A percentile compares a stretch with the other conserved stretches of the same genome.
Evolutionary conservation across 2,797 vertebrate species (phyloP).

Genomic region (Smutsia gigantea): DNA sequence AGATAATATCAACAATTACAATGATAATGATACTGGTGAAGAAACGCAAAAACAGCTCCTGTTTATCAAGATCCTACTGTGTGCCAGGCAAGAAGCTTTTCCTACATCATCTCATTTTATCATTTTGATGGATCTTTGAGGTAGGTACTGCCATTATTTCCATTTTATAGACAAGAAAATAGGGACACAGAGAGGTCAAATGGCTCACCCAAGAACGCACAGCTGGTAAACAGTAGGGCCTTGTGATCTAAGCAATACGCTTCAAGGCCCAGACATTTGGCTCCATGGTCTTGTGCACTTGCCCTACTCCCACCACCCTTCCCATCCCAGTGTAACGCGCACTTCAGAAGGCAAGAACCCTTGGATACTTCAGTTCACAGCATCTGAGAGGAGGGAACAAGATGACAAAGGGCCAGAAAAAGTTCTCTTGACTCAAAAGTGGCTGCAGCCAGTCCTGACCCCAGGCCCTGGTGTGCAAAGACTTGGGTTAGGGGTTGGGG

Average conservation of each 20-base stretch:
- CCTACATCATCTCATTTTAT: not conserved
- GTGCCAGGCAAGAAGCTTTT: not conserved
- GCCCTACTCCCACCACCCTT: rapidly evolving
- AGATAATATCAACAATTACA: not conserved
- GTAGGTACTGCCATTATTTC: not conserved
- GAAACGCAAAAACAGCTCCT: not conserved
- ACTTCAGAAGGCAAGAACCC: not conserved
- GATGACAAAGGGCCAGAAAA: not conserved
- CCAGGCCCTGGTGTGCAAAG: not conserved
- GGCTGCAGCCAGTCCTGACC: not conserved
- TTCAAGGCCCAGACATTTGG: not conserved
- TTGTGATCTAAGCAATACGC: not conserved
- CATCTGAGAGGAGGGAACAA: not conserved
- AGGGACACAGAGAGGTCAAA: not conserved
- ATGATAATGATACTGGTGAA: not conserved
- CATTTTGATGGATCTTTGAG: not conserved
- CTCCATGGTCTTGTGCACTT: not conserved
- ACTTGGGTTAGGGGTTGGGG: no score
- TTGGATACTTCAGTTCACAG: not conserved
- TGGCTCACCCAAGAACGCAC: not conserved
- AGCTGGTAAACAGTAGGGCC: not conserved
- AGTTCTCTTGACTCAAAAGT: not conserved
- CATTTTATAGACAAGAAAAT: not conserved
- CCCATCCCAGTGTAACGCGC: not conserved
- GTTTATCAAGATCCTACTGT: not conserved